Percentiles rank a stretch among this genome's conserved stretches.
These are phyloP conservation scores for Patella vulgata DNA, from an alignment of 1,140 invertebrate genomes.

Conservation along the genomic window DNA sequence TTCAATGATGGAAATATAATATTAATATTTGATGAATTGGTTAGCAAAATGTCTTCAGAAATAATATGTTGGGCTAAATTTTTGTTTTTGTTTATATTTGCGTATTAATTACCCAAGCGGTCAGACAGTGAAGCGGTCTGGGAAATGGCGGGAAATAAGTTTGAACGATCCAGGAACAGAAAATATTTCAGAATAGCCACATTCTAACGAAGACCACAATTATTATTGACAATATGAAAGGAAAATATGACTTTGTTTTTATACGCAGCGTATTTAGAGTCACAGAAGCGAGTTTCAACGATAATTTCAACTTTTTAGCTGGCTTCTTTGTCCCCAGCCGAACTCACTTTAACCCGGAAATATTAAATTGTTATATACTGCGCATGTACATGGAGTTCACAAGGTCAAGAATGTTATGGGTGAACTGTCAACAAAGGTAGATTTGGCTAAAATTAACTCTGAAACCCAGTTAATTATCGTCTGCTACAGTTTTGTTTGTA, in stretches of 20 bases:
- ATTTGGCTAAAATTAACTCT: not conserved
- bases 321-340: no score
- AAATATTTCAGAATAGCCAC: not conserved
- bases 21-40: not conserved
- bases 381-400: no score
- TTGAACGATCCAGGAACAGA: slow-evolving; percentile 2
- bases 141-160: slow-evolving; percentile 25
- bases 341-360: not conserved
- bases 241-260: slow-evolving; percentile 1
- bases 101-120: not conserved
- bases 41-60: not conserved
- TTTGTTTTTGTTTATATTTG: no score
- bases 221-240: not conserved
- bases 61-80: no score
- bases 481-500: not conserved
- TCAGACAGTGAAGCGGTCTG: not conserved
- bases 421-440: not conserved
- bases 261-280: not conserved
- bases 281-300: not conserved
- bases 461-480: not conserved
- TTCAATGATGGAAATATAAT: not conserved
- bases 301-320: no score
- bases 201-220: not conserved
- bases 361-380: not conserved
- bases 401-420: not conserved